Evolutionary conservation across 2,797 vertebrate genomes (phyloP), one percentile per base, ranked within the genome.

Genomic region (Brachyalestes nurse): DNA sequence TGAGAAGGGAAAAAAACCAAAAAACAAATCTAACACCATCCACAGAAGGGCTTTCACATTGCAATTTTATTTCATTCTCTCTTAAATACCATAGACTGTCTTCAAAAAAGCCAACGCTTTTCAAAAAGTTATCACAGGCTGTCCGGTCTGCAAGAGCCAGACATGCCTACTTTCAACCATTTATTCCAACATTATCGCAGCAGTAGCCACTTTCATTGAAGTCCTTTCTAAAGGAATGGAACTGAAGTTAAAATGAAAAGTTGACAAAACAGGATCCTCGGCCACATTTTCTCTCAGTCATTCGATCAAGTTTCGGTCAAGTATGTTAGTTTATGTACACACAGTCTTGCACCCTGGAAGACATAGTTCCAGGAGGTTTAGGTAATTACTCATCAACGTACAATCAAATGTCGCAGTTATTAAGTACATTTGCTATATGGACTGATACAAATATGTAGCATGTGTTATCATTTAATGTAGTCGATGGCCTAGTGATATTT

Each of bases 371-470:
- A 83, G 71, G 76, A 83, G 61, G 53, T 66, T 75, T 82, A 28
- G 75, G 77, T 70, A 42, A 45, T 76, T 72, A 49, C 70, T 62
- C 80, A 75, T 51, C 45, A 75, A 83, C 81, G 49, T 85, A 83
- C 78, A 85, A 83, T 80, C 62, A 78, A 53, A 78, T 40, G 76
- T 78, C 77, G 58, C 58, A 25, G 3, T 42, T 75, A 75, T 66
- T 60, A 61, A 61, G 72, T 84, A 60, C 65, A 21, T 53, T 74
- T 64, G 61, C 58, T 53, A 17, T 66, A 69, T 76, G 78, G 64
- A 61, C 69, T n/a, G 16, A 80, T 57, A 66, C 70, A 66, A 47
- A 72, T 38, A 40, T 21, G 21, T 74, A 80, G 64, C 62, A 49
- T 61, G 72, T 58, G 23, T 80, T 58, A 80, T 51, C 62, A 17